Percentiles rank a stretch among this genome's conserved stretches.
Evolutionary conservation across 2,888 invertebrate genomes (phyloP).

Genomic region (Piscicola geometra): DNA sequence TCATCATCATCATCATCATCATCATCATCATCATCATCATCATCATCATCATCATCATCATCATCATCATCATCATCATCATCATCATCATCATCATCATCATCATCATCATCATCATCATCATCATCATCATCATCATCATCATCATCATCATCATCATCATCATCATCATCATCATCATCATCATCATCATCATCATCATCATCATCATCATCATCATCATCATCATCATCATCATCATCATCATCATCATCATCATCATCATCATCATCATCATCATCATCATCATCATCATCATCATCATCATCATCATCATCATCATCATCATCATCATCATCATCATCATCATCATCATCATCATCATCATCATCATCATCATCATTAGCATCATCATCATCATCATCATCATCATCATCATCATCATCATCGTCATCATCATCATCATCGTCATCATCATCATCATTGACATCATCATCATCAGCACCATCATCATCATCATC

Average conservation of each 20-base stretch:
- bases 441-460: too few species aligned
- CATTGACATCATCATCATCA: too few species aligned
- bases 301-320: slow-evolving; percentile 29
- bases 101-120: slow-evolving; percentile 26
- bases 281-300: slow-evolving; percentile 31
- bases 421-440: slow-evolving; percentile 17
- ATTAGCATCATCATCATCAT: slow-evolving; percentile 28
- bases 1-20: slow-evolving; percentile 27
- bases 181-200: slow-evolving; percentile 24
- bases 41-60: slow-evolving; percentile 27
- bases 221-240: slow-evolving; percentile 28
- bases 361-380: slow-evolving; percentile 30
- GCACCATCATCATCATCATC: too few species aligned
- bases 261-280: slow-evolving; percentile 31
- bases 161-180: slow-evolving; percentile 28
- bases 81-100: slow-evolving; percentile 28
- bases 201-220: slow-evolving; percentile 23
- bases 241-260: slow-evolving; percentile 29
- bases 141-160: slow-evolving; percentile 23
- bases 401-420: slow-evolving; percentile 30
- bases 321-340: slow-evolving; percentile 30
- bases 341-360: slow-evolving; percentile 30
- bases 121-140: slow-evolving; percentile 17
- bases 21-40: slow-evolving; percentile 23
- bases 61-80: slow-evolving; percentile 15